phyloP scores from a whole-genome alignment of 1,140 invertebrate species.

The Euwallacea similis region DNA sequence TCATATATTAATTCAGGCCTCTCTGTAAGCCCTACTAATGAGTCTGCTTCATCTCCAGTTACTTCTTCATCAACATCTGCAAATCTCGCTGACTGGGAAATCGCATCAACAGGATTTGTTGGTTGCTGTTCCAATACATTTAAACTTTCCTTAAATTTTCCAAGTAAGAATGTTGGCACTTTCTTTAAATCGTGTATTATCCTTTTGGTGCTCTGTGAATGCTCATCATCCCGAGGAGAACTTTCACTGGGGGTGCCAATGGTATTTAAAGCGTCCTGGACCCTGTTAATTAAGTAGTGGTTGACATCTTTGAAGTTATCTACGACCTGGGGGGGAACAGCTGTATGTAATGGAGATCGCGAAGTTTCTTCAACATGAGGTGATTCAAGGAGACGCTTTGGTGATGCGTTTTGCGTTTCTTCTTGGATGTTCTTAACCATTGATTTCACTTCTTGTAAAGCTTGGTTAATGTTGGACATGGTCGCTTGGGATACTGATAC shows the following conservation, averaged over 20 bases:
- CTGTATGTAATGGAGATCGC: too few relatives aligned
- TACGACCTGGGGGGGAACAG: constrained; percentile 7
- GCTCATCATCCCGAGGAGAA: background rate
- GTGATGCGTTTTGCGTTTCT: constrained; percentile 20
- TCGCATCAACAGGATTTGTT: too few relatives aligned
- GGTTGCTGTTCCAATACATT: background rate
- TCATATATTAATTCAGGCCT: background rate
- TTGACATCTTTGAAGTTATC: constrained; percentile 29
- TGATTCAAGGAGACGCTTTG: constrained; percentile 10
- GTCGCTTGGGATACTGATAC: background rate
- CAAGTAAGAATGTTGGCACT: constrained; percentile 25
- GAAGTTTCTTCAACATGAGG: background rate
- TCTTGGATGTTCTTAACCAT: constrained; percentile 32
- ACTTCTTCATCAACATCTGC: background rate
- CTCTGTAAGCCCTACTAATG: background rate
- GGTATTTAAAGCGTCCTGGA: constrained; percentile 27
- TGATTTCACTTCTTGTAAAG: constrained; percentile 24
- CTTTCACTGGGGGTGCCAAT: background rate
- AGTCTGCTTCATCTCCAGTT: background rate
- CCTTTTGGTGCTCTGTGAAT: constrained; percentile 22
- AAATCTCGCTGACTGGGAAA: too few relatives aligned
- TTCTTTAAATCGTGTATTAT: constrained; percentile 24
- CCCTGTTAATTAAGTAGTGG: constrained; percentile 26
- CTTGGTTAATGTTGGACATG: constrained; percentile 18
- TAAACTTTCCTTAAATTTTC: constrained; percentile 13